Evolutionary conservation across 2,113 vertebrate genomes (phyloP).

Genomic region (Lichenostomus cassidix): DNA sequence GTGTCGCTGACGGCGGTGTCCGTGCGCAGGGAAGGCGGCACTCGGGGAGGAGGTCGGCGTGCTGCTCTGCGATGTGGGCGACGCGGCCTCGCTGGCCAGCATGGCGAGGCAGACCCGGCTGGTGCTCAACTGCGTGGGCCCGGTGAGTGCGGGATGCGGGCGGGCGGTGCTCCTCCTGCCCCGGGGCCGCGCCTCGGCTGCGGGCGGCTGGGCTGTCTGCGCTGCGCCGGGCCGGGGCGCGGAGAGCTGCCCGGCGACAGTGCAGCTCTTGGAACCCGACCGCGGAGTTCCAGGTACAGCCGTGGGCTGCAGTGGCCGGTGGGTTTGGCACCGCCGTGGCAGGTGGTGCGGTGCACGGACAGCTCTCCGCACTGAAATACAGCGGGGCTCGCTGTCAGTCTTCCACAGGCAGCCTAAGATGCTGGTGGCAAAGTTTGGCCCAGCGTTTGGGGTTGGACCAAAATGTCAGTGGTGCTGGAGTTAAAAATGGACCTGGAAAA

Average conservation of each 20-base stretch:
- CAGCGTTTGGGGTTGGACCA: neutral
- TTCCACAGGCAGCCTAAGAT: neutral
- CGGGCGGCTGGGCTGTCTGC: neutral
- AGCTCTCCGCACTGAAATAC: neutral
- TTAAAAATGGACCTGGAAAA: neutral
- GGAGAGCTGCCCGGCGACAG: neutral
- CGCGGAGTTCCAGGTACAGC: neutral
- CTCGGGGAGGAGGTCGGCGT: slow-evolving; percentile 84
- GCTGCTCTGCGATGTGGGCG: slow-evolving; percentile 86
- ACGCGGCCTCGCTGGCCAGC: slow-evolving; percentile 83
- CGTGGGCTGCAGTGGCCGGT: fast-evolving
- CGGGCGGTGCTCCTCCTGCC: neutral
- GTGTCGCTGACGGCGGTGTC: neutral
- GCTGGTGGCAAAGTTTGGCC: neutral
- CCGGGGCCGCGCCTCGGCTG: neutral
- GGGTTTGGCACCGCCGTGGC: neutral
- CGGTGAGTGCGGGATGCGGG: slow-evolving; percentile 80
- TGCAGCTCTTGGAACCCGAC: neutral
- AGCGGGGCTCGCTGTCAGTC: neutral
- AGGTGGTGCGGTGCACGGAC: neutral
- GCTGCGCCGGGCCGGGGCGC: neutral
- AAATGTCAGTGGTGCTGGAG: fast-evolving
- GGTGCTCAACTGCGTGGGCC: slow-evolving; percentile 94
- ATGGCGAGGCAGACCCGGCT: slow-evolving; percentile 90
- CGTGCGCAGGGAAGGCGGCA: slow-evolving; percentile 81